phyloP scores from a whole-genome alignment of 1,140 invertebrate genomes.

The Andricus grossulariae region DNA sequence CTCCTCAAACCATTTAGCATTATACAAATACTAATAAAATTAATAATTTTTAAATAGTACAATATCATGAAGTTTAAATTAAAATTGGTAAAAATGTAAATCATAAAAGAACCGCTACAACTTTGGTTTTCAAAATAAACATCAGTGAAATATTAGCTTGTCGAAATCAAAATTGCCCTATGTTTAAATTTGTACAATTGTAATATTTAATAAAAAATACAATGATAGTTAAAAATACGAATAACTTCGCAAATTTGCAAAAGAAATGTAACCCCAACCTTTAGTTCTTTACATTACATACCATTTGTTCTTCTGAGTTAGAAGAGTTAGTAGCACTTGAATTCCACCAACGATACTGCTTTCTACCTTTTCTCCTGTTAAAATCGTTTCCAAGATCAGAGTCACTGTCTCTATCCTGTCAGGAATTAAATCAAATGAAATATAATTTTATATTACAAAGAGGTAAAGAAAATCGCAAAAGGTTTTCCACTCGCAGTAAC shows the following conservation, averaged over 20 bases:
- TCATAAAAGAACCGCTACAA: too few relatives aligned
- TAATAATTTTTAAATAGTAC: too few relatives aligned
- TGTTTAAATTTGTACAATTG: conserved; percentile 35
- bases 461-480: conserved; percentile 15
- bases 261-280: too few relatives aligned
- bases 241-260: too few relatives aligned
- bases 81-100: too few relatives aligned
- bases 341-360: conserved; percentile 88
- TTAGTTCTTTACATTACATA: conserved; percentile 55
- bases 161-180: neutral
- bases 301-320: conserved; percentile 78
- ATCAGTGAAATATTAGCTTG: too few relatives aligned
- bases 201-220: conserved; percentile 3
- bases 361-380: conserved; percentile 82
- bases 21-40: too few relatives aligned
- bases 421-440: conserved; percentile 59
- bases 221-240: too few relatives aligned
- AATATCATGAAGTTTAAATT: too few relatives aligned
- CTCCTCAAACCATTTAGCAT: too few relatives aligned
- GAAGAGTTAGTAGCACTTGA: conserved; percentile 84
- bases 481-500: conserved; percentile 8
- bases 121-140: too few relatives aligned
- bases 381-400: conserved; percentile 84
- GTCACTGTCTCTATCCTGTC: conserved; percentile 80
- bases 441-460: conserved; percentile 34